These are phyloP conservation scores for Drosophila chauvacae DNA, from an alignment of 1,140 invertebrate genomes.

Conservation along the genomic window DNA sequence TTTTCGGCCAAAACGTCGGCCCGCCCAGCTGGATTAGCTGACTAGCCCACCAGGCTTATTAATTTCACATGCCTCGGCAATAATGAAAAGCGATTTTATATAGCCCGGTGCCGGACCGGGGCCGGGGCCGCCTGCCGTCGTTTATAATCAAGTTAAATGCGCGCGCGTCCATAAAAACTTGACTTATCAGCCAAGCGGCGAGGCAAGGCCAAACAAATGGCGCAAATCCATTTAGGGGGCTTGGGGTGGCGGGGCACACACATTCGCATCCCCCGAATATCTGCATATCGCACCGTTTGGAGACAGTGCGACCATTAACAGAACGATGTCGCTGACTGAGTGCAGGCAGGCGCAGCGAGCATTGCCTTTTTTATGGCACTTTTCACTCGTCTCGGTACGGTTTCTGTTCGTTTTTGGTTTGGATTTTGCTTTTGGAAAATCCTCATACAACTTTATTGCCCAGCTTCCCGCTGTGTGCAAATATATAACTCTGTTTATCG, in stretches of 20 bases:
- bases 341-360: constrained; percentile 49
- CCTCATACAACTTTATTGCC: constrained; percentile 74
- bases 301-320: constrained; percentile 76
- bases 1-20: constrained; percentile 33
- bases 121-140: constrained; percentile 66
- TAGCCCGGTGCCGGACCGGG: constrained; percentile 34
- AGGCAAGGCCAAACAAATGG: constrained; percentile 63
- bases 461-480: constrained; percentile 70
- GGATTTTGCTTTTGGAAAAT: constrained; percentile 37
- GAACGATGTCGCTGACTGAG: constrained; percentile 75
- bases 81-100: constrained; percentile 82
- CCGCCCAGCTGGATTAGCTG: constrained; percentile 5
- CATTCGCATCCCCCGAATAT: constrained; percentile 14
- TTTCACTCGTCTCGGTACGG: constrained; percentile 61
- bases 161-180: constrained; percentile 72
- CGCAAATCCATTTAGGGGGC: constrained; percentile 58
- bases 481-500: constrained; percentile 76
- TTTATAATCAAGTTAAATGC: constrained; percentile 82
- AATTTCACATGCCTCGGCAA: constrained; percentile 73
- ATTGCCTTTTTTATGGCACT: constrained; percentile 77
- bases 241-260: constrained; percentile 1
- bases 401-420: constrained; percentile 23
- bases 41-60: constrained; percentile 49
- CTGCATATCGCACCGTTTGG: constrained; percentile 46
- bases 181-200: constrained; percentile 65